Base-by-base conservation (phyloP, 2,888 invertebrate species). In the Papilio gigon region DNA sequence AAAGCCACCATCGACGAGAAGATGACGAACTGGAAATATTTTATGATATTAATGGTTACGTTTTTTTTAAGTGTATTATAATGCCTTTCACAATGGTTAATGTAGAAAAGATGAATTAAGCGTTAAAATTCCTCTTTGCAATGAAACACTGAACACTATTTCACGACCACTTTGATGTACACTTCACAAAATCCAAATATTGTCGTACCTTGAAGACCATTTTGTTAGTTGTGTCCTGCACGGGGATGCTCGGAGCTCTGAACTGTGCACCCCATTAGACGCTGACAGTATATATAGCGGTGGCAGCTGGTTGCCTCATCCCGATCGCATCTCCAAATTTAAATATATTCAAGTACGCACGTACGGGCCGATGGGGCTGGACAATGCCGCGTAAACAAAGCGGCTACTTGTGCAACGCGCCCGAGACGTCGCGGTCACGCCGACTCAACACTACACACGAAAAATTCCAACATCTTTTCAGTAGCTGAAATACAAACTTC, bases 291-390 rank as follows among this genome's bases (percentile, higher is more conserved):
- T 90, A 87, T 91, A 90, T 90, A 90, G 83, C 84, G 75, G 81
- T 78, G 73, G 75, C 77, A 79, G 77, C 66, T 73, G 79, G 84
- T 92, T 92, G 91, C 91, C 76, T 87, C 90, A 92, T 89, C 89
- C 91, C 84, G 85, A 85, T 82, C 84, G 87, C 89, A 89, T 91
- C 90, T 91, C 87, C 89, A 90, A 90, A 92, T 92, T 92, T 92
- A 85, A 92, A 92, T 91, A 91, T 90, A 87, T 87, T 91, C 92
- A 92, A 92, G 92, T 90, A 92, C 91, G 89, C 92, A 91, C 91
- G 91, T 92, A 90, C 88, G 71, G 80, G 81, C 77, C 80, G 85
- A 89, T 85, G 81, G 80, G 78, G 75, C 83, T 85, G 90, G 90
- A 91, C 91, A 91, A 92, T 90, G 88, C 86, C 88, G 81, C 81